Conservation (phyloP, 2,113 vertebrate genomes). For the Sander lucioperca region DNA sequence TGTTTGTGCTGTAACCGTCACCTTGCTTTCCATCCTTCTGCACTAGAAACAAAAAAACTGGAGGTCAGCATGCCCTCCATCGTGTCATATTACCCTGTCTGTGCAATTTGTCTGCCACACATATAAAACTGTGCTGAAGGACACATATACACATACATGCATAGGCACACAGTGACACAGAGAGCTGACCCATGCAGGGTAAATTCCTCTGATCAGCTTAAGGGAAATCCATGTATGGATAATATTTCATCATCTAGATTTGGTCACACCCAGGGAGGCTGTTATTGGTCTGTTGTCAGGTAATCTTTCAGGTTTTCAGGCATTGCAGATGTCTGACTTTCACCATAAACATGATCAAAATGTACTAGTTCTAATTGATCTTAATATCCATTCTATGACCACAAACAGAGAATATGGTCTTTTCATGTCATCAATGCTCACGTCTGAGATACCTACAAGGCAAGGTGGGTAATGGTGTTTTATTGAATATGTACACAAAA, state of each 20-base stretch:
- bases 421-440: neutral
- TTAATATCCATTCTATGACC: neutral
- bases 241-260: slow-evolving; percentile 78
- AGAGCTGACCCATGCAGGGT: slow-evolving; percentile 35
- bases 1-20: slow-evolving; percentile 9
- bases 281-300: slow-evolving; percentile 19
- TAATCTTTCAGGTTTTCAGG: slow-evolving; percentile 45
- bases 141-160: slow-evolving; percentile 14
- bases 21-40: slow-evolving; percentile 5
- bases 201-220: slow-evolving; percentile 73
- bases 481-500: slow-evolving; percentile 1
- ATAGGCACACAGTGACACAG: slow-evolving; percentile 34
- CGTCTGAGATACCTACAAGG: neutral
- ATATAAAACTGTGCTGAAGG: slow-evolving; percentile 2
- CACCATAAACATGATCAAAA: neutral
- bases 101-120: slow-evolving; percentile 23
- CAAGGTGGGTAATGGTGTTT: slow-evolving; percentile 20
- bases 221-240: slow-evolving; percentile 67
- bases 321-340: slow-evolving; percentile 9
- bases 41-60: neutral
- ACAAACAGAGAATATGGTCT: neutral
- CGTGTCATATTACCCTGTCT: slow-evolving; percentile 43
- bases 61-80: slow-evolving; percentile 30
- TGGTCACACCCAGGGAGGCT: slow-evolving; percentile 40
- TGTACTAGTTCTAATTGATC: neutral